These are phyloP conservation scores for Tetropium fuscum DNA, from an alignment of 2,888 invertebrate genomes.

Conservation along the genomic window DNA sequence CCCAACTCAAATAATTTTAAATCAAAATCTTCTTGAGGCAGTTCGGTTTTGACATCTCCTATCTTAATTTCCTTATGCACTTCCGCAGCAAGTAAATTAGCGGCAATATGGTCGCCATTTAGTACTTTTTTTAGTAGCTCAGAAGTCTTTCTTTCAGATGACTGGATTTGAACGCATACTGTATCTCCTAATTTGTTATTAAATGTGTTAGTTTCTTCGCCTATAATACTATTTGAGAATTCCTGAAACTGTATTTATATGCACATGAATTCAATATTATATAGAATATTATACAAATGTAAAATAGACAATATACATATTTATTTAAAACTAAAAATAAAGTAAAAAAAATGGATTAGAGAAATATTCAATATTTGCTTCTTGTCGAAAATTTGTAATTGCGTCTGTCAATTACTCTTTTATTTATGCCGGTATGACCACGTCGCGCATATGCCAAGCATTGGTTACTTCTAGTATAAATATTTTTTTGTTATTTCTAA, in stretches of 20 bases:
- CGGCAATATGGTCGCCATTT: conserved; percentile 75
- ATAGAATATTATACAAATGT: too few species aligned
- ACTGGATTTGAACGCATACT: conserved; percentile 75
- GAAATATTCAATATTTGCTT: too few species aligned
- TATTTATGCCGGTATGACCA: too few species aligned
- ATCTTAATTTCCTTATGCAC: conserved; percentile 76
- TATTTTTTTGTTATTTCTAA: too few species aligned
- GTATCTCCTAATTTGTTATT: conserved; percentile 78
- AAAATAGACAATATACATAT: too few species aligned
- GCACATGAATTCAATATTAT: too few species aligned
- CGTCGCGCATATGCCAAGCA: too few species aligned
- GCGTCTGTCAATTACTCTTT: too few species aligned
- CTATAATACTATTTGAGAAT: conserved; percentile 73
- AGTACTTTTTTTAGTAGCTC: conserved; percentile 76
- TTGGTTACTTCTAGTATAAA: too few species aligned
- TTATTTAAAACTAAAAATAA: too few species aligned
- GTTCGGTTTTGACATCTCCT: conserved; percentile 67
- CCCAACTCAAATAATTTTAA: conserved; percentile 71
- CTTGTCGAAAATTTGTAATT: too few species aligned
- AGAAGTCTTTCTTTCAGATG: conserved; percentile 73
- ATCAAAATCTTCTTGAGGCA: conserved; percentile 56
- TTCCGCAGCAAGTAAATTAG: conserved; percentile 79
- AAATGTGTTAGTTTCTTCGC: conserved; percentile 84
- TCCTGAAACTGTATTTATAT: conserved; percentile 77
- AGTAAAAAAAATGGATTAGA: too few species aligned